Base-by-base conservation (phyloP, 2,888 invertebrate species). In the Pachymerium ferrugineum region DNA sequence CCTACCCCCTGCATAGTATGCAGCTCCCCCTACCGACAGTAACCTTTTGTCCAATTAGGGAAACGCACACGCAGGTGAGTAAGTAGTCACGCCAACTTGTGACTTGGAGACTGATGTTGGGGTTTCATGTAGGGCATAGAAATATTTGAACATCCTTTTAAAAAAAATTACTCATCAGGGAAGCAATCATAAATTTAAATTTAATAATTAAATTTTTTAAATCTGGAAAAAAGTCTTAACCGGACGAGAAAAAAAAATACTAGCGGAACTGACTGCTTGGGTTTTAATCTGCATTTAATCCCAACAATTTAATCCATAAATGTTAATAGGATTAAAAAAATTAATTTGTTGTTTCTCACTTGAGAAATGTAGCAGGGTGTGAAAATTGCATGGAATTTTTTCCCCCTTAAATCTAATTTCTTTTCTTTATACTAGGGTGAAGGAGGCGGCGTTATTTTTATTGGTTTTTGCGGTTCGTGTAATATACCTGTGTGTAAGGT, bases 321-420 rank as follows among this genome's bases (percentile, higher is more conserved):
- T 28, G n/a, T 28, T 62, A 47, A 47, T n/a, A 62, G 62, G 62
- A 62, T 62, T 62, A 62, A 62, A 62, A 62, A 6, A 25, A 22
- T 62, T 47, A 38, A 38, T 38, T 38, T 38, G 14, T 4, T 10
- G 12, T 16, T 2, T 3, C 16, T 16, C n/a, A 16, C 16, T 14
- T 5, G 38, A 38, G 14, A 4, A 38, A 38, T 38, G 38, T 16
- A 38, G 38, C 12, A 38, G 16, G 16, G 38, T 16, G 16, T 38
- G n/a, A n/a, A n/a, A n/a, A n/a, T n/a, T n/a, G n/a, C n/a, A n/a
- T n/a, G n/a, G n/a, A n/a, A n/a, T n/a, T n/a, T n/a, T n/a, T n/a
- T n/a, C n/a, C n/a, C n/a, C n/a, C n/a, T n/a, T n/a, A n/a, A n/a
- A 8, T 38, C 12, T 22, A 54, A 54, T 54, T 54, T 25, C 6